phyloP scores from a whole-genome alignment of 2,113 vertebrate species.

The Cyanoramphus novaezelandiae region DNA sequence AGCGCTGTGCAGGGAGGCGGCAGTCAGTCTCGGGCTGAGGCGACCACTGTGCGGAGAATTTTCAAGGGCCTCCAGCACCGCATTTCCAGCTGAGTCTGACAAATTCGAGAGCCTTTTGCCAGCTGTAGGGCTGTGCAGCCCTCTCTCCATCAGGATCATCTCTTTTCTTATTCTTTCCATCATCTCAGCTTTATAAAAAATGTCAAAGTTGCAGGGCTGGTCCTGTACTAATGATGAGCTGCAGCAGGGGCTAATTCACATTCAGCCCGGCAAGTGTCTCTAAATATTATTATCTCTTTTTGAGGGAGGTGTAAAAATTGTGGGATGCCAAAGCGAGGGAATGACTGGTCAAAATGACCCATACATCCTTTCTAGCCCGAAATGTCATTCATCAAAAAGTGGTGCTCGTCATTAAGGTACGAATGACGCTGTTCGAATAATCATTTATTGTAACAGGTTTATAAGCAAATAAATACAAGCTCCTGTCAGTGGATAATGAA shows the following conservation, averaged over 20 bases:
- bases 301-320: constrained; percentile 87
- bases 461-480: constrained; percentile 99
- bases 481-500: constrained; percentile 99
- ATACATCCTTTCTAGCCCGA: constrained; percentile 91
- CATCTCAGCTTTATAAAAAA: constrained; percentile 89
- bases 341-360: constrained; percentile 96
- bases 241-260: constrained; percentile 91
- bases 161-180: constrained; percentile 99
- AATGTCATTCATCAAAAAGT: constrained; percentile 99
- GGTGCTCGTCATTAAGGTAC: constrained; percentile 96
- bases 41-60: constrained; percentile 96
- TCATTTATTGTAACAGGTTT: constrained; percentile 99
- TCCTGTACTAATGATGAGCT: constrained; percentile 88
- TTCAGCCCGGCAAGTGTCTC: constrained; percentile 89
- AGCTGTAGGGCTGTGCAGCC: constrained; percentile 94
- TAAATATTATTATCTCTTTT: constrained; percentile 94
- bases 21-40: constrained; percentile 94
- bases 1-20: constrained; percentile 90
- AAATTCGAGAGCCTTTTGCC: constrained; percentile 92
- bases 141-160: constrained; percentile 99
- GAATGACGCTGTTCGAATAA: constrained; percentile 98
- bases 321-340: constrained; percentile 90
- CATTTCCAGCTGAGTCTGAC: constrained; percentile 91
- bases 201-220: constrained; percentile 85
- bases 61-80: constrained; percentile 98